These are phyloP conservation scores for Spea bombifrons DNA, from an alignment of 2,113 vertebrate species.

Conservation along the genomic window DNA sequence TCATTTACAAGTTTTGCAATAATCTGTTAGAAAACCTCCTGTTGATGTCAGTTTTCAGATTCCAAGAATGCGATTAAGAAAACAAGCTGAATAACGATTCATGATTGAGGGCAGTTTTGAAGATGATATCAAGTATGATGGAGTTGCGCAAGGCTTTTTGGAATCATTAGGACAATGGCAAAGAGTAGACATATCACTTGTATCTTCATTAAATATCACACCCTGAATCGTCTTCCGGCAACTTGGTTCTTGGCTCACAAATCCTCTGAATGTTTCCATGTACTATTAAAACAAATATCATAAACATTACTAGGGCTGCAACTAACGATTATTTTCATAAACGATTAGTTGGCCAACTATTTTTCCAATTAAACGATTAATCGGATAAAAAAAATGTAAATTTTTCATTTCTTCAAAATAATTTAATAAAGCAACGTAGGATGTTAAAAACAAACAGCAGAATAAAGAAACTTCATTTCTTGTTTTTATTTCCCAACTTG, in stretches of 20 bases:
- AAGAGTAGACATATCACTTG: constrained; percentile 58
- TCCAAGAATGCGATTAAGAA: constrained; percentile 75
- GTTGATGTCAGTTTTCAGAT: constrained; percentile 62
- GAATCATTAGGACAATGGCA: constrained; percentile 34
- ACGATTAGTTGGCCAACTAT: no score
- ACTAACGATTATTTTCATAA: no score
- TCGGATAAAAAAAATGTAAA: no score
- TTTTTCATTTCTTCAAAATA: no score
- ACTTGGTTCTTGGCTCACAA: constrained; percentile 24
- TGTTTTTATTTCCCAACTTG: no score
- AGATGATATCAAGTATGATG: background rate
- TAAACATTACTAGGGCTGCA: no score
- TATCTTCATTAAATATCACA: constrained; percentile 63
- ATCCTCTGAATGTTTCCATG: constrained; percentile 49
- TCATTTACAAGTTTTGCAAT: constrained; percentile 59
- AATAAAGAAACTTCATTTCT: no score
- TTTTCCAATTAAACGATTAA: no score
- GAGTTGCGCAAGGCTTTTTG: constrained; percentile 6
- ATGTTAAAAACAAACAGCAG: no score
- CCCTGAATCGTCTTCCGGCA: constrained; percentile 67
- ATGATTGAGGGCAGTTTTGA: constrained; percentile 48
- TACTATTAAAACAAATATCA: no score
- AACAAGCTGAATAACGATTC: constrained; percentile 48
- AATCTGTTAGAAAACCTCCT: constrained; percentile 55
- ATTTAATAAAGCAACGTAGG: no score